phyloP scores from a whole-genome alignment of 92 coral and sea anemone genomes.

The Actinostola sp. region DNA sequence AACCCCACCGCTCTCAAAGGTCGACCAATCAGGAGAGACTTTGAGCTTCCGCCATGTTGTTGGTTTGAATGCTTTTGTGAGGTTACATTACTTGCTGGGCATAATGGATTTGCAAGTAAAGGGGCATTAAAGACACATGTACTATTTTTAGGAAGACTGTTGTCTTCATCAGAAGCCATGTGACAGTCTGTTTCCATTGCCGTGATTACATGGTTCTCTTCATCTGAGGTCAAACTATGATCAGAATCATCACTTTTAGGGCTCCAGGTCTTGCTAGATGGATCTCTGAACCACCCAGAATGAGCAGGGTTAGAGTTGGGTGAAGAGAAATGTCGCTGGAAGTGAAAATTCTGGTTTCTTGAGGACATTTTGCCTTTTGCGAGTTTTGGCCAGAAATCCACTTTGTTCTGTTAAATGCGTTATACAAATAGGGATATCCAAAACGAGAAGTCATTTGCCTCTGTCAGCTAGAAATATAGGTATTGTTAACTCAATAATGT shows the following conservation, averaged over 20 bases:
- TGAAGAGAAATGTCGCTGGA: neutral
- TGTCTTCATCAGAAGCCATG: slow-evolving; percentile 1
- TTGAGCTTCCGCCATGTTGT: slow-evolving; percentile 28
- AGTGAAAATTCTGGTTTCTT: neutral
- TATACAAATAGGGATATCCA: too few relatives aligned
- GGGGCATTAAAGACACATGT: slow-evolving; percentile 16
- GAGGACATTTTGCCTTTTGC: slow-evolving; percentile 10
- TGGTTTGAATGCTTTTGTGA: neutral
- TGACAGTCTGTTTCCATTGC: slow-evolving; percentile 32
- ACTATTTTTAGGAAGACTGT: neutral
- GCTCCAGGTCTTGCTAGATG: slow-evolving; percentile 22
- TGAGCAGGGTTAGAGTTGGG: slow-evolving; percentile 7
- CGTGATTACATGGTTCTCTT: slow-evolving; percentile 52
- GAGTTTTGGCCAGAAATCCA: neutral
- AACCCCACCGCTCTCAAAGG: slow-evolving; percentile 66
- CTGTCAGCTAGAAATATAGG: neutral
- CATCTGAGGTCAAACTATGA: slow-evolving; percentile 59
- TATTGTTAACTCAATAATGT: neutral
- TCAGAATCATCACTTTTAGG: slow-evolving; percentile 61
- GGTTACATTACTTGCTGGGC: neutral
- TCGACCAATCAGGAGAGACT: slow-evolving; percentile 68
- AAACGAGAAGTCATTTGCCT: neutral
- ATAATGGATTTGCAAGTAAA: slow-evolving; percentile 7
- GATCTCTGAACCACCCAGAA: slow-evolving; percentile 31
- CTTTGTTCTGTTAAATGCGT: too few relatives aligned